Evolutionary conservation across 1,140 invertebrate species (phyloP).

Genomic region (Anastatus disparis): DNA sequence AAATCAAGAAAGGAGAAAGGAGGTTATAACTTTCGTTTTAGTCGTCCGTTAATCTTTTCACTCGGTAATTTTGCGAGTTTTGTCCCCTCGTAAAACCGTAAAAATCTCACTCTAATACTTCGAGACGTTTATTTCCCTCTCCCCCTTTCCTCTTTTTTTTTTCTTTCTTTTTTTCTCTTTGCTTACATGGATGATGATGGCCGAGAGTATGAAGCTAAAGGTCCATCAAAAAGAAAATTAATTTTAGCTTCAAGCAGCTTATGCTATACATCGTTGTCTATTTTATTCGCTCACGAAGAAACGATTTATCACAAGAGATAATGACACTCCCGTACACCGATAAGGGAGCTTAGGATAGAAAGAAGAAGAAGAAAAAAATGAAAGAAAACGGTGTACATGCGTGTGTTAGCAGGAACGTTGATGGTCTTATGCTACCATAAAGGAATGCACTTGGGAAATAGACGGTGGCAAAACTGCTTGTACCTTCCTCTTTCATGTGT

Average conservation of each 20-base stretch:
- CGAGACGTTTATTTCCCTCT: no score
- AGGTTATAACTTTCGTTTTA: slow-evolving; percentile 5
- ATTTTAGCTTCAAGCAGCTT: background rate
- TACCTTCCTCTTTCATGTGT: no score
- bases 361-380: no score
- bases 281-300: slow-evolving; percentile 12
- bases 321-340: background rate
- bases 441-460: slow-evolving; percentile 50
- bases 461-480: slow-evolving; percentile 35
- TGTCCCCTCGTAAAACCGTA: slow-evolving; percentile 1
- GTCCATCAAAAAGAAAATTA: slow-evolving; percentile 26
- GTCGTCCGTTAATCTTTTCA: slow-evolving; percentile 28
- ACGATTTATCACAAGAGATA: slow-evolving; percentile 34
- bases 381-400: background rate
- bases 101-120: background rate
- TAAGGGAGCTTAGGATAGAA: no score
- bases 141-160: no score
- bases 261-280: background rate
- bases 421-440: slow-evolving; percentile 22
- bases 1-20: background rate
- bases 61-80: slow-evolving; percentile 6
- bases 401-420: slow-evolving; percentile 1
- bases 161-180: background rate
- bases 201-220: background rate
- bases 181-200: no score